phyloP scores from a whole-genome alignment of 2,113 vertebrate genomes.

The Ailuropoda melanoleuca region DNA sequence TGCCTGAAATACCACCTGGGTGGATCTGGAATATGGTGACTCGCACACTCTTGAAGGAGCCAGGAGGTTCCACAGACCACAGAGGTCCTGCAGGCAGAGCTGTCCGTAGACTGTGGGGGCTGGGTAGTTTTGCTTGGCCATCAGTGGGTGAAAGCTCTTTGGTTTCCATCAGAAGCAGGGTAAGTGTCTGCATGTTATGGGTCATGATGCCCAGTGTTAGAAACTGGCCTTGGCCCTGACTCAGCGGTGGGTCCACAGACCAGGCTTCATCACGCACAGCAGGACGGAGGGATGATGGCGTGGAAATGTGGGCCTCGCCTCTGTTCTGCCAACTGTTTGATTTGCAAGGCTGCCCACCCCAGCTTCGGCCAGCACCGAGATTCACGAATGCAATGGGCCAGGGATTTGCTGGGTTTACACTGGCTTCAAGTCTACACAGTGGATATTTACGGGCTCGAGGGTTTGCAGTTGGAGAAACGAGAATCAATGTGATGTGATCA shows the following conservation, averaged over 20 bases:
- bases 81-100: fast-evolving
- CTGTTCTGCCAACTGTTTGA: neutral
- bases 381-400: fast-evolving
- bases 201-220: fast-evolving
- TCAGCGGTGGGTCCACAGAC: neutral
- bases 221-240: neutral
- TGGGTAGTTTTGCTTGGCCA: neutral
- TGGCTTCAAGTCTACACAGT: neutral
- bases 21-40: fast-evolving
- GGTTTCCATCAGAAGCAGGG: neutral
- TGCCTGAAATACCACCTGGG: fast-evolving
- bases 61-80: neutral
- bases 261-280: fast-evolving
- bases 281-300: neutral
- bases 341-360: neutral
- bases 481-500: fast-evolving
- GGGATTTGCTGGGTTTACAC: neutral
- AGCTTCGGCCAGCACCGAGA: fast-evolving
- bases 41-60: neutral
- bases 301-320: no score
- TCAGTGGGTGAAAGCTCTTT: fast-evolving
- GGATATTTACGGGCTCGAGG: fast-evolving
- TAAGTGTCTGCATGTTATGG: neutral
- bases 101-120: neutral
- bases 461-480: neutral